A percentile compares a stretch with the other conserved stretches of the same genome.
Conservation (phyloP, 2,888 invertebrate genomes). For the Serrognathus titanus region DNA sequence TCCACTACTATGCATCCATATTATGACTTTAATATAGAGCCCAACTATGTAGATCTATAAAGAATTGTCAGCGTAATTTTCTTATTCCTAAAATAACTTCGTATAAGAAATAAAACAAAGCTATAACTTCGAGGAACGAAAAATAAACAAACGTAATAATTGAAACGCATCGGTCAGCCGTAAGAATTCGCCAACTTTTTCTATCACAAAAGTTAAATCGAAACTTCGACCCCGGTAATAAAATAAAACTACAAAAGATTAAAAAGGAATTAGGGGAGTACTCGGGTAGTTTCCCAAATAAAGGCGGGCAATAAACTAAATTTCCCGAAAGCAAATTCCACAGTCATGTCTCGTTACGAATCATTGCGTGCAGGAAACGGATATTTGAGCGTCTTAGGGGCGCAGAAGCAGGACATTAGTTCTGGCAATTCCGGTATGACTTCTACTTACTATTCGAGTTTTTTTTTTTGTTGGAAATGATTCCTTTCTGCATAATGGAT, state of each 20-base stretch:
- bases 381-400: slow-evolving; percentile 26
- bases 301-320: slow-evolving; percentile 15
- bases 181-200: not conserved
- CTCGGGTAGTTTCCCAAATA: not conserved
- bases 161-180: too few relatives aligned
- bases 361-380: slow-evolving; percentile 26
- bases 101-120: too few relatives aligned
- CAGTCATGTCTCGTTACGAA: slow-evolving; percentile 24
- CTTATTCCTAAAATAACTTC: too few relatives aligned
- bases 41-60: too few relatives aligned
- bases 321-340: slow-evolving; percentile 25
- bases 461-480: not conserved
- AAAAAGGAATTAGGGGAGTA: not conserved
- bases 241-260: not conserved
- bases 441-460: not conserved
- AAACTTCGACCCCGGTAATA: not conserved
- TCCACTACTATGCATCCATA: too few relatives aligned
- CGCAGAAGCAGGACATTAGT: slow-evolving; percentile 10
- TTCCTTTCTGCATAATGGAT: not conserved
- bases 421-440: slow-evolving; percentile 1
- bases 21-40: too few relatives aligned
- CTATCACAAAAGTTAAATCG: not conserved
- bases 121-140: too few relatives aligned
- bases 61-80: too few relatives aligned
- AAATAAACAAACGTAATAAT: too few relatives aligned